Evolutionary conservation across 2,113 vertebrate species (phyloP), one percentile per base, ranked within the genome.

Genomic region (Telmatochromis sp.): DNA sequence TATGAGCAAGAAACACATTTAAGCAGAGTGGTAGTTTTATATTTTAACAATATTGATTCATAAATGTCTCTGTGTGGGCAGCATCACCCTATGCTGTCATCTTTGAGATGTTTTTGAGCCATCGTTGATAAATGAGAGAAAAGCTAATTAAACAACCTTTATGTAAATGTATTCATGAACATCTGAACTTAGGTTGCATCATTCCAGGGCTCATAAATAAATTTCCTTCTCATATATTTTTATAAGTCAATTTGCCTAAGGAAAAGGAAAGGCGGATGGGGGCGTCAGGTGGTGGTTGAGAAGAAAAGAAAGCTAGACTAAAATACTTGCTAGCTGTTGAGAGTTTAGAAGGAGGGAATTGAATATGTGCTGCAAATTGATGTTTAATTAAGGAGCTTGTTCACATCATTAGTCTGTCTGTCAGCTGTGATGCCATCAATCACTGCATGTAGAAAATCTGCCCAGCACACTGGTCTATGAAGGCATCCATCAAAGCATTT

Each of bases 331-430:
- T 19, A 17, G 47, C 6, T 8, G 35, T 11, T 12, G 5, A 14
- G 31, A 47, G 60, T 15, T 42, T 31, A 81, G 60, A 73, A 58
- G 35, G 81, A 88, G 82, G n/a, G 82, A 92, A 92, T 89, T 90
- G 51, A 91, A 94, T 94, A 81, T 91, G 86, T 80, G 60, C 75
- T 83, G 42, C 83, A 96, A 96, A 96, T 94, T 95, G 95, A 92
- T 93, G 86, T 95, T 96, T 95, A 96, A 96, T 96, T 95, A 95
- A 93, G 91, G 92, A 83, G 89, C 93, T 93, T 93, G 95, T 96
- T 91, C 84, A 81, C 92, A 91, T 94, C 92, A 96, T 96, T 96
- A 96, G 89, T 89, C 89, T 82, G 87, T 92, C 94, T 92, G 92
- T 96, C 93, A 92, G 73, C 90, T 86, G 31, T 82, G 85, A 45